Evolutionary conservation across 1,140 invertebrate species (phyloP), one percentile per base, ranked within the genome.

Genomic region (Meteorus sp.): DNA sequence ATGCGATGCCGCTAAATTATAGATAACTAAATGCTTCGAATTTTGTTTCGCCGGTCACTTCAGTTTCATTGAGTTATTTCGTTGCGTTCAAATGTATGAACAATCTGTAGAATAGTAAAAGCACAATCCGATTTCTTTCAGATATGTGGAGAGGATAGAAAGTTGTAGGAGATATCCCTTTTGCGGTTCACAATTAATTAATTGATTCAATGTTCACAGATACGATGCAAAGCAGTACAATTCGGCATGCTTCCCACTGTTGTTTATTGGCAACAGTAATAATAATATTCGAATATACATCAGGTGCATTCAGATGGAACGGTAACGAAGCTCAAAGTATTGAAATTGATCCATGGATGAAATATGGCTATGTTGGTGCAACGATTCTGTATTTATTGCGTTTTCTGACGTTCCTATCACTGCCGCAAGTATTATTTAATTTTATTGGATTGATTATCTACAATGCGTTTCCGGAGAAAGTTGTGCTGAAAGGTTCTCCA

Each of bases 391-490:
- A 97, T 74, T 70, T 90, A 29, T 72, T 97, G 41, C 82, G 94
- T 57, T 84, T 90, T 51, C 79, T 95, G 4, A 92, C 94, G 27
- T 87, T 97, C 68, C 83, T 97, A 9, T 93, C 94, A 15, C 81
- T 94, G 68, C 92, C 92, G 9, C 92, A 94, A 85, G 92, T 94
- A 51, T 68, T 97, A 7, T 95, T 93, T 76, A 98, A 98, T 78
- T 94, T 95, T 74, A 82, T 91, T 57, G 96, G 95, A 50, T 79
- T 99, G 23, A 86, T 92, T 25, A 84, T 94, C 59, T 98, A 95
- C 76, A 98, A 98, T 82, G 91, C 93, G 54, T 98, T 98, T 77
- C 93, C 94, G 29, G 92, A 94, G 63, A 95, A 94, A 82, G 92
- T 97, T 3, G 83, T 88, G 57, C 81, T 97, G 2, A 95, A 95